Evolutionary conservation across 2,113 vertebrate species (phyloP).

Genomic region (Megalops atlanticus): DNA sequence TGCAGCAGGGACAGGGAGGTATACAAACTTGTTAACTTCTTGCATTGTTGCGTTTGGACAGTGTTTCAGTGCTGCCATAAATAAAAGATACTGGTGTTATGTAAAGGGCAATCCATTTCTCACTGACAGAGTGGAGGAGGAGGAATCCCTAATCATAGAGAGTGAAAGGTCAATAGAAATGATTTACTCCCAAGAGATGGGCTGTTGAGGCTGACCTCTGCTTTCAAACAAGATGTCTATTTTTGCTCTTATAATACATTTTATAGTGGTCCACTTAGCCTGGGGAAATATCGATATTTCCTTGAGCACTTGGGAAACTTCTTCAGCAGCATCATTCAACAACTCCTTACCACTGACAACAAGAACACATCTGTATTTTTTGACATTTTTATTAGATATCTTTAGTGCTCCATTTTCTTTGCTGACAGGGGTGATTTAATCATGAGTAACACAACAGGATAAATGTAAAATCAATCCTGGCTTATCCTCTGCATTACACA

Average conservation of each 20-base stretch:
- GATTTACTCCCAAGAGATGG: neutral
- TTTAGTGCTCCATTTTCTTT: neutral
- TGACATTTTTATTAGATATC: too few relatives aligned
- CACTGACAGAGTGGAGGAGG: neutral
- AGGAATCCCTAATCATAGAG: neutral
- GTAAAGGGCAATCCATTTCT: neutral
- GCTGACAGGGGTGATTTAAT: neutral
- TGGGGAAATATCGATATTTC: neutral
- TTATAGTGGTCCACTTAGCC: neutral
- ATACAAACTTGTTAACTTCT: too few relatives aligned
- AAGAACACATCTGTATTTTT: neutral
- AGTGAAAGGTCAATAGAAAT: too few relatives aligned
- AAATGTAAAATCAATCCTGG: too few relatives aligned
- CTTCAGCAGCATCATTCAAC: neutral
- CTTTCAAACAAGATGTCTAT: neutral
- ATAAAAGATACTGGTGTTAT: neutral
- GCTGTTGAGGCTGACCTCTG: neutral
- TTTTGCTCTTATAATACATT: neutral
- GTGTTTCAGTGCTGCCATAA: too few relatives aligned
- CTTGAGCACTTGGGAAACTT: neutral
- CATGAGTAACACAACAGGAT: neutral
- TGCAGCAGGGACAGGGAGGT: too few relatives aligned
- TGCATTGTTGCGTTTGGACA: too few relatives aligned
- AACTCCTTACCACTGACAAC: neutral
- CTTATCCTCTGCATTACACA: neutral